Evolutionary conservation across 2,888 invertebrate species (phyloP), one percentile per base, ranked within the genome.

Genomic region (Pasiphila rectangulata): DNA sequence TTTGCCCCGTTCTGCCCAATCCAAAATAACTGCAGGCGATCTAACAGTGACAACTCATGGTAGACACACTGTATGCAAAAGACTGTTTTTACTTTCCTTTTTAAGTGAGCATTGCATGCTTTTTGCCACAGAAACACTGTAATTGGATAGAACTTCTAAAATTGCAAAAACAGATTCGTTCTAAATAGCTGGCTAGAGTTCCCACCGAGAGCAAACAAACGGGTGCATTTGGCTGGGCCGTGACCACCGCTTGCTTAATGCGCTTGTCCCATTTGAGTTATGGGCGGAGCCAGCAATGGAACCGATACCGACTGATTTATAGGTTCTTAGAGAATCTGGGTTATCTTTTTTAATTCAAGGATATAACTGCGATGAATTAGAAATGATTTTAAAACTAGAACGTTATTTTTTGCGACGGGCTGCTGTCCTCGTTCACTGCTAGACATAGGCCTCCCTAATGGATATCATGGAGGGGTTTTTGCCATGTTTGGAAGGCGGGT

Each of bases 291-390:
- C 54, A 59, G 63, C 59, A 64, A 64, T 66, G 61, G 51, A 49
- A 57, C 54, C 55, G 64, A 62, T 60, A 59, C 57, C 51, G 23
- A 46, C 51, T 67, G 63, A 67, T 64, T 67, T 65, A 67, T 61
- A 50, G 41, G 56, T 59, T 54, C 47, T 25, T 43, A 40, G 51
- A 58, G 56, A 41, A 38, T 47, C 56, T 57, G 46, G 34, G 51
- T 35, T 55, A 50, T 56, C 40, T 46, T 36, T 29, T 47, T 27
- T 39, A 15, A 34, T 39, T 42, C 39, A 37, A 7, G 16, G 34
- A 39, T 47, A 52, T 45, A 40, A n/a, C 21, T 4, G 25, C 5
- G 4, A 36, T 23, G 20, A 20, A 34, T 19, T n/a, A 27, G 7
- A 2, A 25, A 2, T 12, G 25, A 15, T 25, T 47, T 41, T 15